These are phyloP conservation scores for Parnassius smintheus DNA, from an alignment of 2,888 invertebrate genomes.

Conservation along the genomic window DNA sequence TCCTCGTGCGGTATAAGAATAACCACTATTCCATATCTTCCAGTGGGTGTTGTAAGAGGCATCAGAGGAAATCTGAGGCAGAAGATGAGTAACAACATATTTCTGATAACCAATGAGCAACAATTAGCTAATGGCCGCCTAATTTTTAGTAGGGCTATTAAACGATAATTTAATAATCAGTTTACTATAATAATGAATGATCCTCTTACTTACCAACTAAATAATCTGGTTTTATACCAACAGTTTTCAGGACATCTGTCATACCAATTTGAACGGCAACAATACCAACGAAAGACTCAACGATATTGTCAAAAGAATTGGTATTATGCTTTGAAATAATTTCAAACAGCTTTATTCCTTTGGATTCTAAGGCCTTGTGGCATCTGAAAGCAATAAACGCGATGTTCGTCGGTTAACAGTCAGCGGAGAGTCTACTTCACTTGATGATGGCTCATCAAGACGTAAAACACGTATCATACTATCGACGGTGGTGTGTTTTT, in stretches of 20 bases:
- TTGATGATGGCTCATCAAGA: too few relatives aligned
- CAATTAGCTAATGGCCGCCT: background rate
- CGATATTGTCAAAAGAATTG: conserved; percentile 12
- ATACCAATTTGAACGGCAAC: conserved; percentile 33
- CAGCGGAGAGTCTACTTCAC: too few relatives aligned
- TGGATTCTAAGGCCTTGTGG: background rate
- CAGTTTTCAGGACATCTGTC: conserved; percentile 30
- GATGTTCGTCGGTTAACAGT: background rate
- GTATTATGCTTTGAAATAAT: background rate
- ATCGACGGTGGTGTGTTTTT: too few relatives aligned
- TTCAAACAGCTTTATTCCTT: background rate
- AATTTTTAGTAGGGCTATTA: conserved; percentile 3
- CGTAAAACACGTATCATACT: too few relatives aligned
- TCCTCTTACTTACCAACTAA: conserved; percentile 31
- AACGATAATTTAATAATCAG: conserved; percentile 1
- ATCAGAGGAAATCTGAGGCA: too few relatives aligned
- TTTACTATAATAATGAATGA: too few relatives aligned
- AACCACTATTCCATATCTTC: too few relatives aligned
- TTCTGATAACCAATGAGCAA: too few relatives aligned
- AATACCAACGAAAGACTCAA: conserved; percentile 26
- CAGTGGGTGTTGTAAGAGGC: too few relatives aligned
- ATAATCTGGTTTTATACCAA: conserved; percentile 37
- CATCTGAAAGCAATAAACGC: background rate
- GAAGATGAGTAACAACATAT: too few relatives aligned
- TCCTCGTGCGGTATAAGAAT: too few relatives aligned